These are phyloP conservation scores for Trididemnum miniatum DNA, from an alignment of 23 tunicate species.

Conservation along the genomic window DNA sequence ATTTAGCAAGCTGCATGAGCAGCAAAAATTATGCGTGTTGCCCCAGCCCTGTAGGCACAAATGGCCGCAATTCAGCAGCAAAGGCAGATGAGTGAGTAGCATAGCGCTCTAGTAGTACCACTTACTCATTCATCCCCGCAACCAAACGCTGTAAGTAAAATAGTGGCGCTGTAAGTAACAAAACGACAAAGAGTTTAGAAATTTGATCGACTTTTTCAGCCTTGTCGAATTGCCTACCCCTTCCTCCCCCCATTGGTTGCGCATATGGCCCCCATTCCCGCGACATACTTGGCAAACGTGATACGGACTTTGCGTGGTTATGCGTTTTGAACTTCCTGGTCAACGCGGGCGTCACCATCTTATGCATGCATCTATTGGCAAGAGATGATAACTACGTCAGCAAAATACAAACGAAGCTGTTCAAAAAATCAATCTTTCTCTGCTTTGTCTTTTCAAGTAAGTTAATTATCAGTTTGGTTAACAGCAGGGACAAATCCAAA, in stretches of 20 bases:
- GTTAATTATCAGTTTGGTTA: too few relatives aligned
- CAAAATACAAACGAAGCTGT: conserved; percentile 2
- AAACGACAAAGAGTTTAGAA: too few relatives aligned
- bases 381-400: conserved; percentile 30
- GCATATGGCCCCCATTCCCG: conserved; percentile 14
- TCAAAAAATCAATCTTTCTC: conserved; percentile 36
- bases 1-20: too few relatives aligned
- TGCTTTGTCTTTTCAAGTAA: conserved; percentile 31
- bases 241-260: conserved; percentile 92
- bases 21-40: too few relatives aligned
- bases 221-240: conserved; percentile 67
- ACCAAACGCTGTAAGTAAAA: too few relatives aligned
- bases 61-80: too few relatives aligned
- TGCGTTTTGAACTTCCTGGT: conserved; percentile 16
- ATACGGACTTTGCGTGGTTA: conserved; percentile 73
- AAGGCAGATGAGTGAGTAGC: too few relatives aligned
- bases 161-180: too few relatives aligned
- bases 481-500: too few relatives aligned
- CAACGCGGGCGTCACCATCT: not conserved
- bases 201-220: conserved; percentile 25
- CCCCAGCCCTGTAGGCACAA: too few relatives aligned
- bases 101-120: too few relatives aligned
- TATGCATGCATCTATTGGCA: conserved; percentile 7
- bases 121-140: too few relatives aligned
- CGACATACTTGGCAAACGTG: conserved; percentile 34